Base-by-base conservation (phyloP, 1,140 invertebrate genomes). In the Drosophila sp. region DNA sequence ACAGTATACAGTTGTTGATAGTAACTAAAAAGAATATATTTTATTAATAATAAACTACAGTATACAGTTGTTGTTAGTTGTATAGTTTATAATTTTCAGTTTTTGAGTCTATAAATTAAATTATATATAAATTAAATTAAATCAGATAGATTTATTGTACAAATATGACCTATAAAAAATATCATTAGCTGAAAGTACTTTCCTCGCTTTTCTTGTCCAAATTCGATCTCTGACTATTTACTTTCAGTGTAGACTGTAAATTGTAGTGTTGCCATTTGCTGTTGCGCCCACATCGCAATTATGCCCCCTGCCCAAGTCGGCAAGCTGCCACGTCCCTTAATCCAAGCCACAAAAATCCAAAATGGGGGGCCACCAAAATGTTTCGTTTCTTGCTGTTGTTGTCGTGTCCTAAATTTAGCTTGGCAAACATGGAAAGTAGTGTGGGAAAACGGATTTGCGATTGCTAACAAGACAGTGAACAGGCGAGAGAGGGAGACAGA, bases 381-480 rank as follows among this genome's bases (percentile, higher is more conserved):
- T 57, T 58, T 1, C 21, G 1, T 21, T 21, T 4, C 1, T 21
- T 21, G 21, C 21, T 21, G 27, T 32, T 61, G 43, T 38, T 72
- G 61, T 51, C 29, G 45, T 72, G 69, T 59, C 62, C 70, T 72
- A 72, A 72, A 72, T 72, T 67, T 59, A 72, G 40, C 54, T 54
- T 59, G 41, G 66, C 50, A 63, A 63, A 63, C 40, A 63, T 29
- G 51, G 40, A 11, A 21, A 21, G 34, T 36, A 7, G 43, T 4
- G 34, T 13, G 53, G 18, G 16, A 6, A 72, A 67, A 67, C 46
- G 46, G 63, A 72, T 67, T 67, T 59, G 54, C 18, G 46, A 53
- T 34, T 53, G 48, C 48, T 14, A 64, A 58, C 62, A 56, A 51
- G 11, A 51, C 43, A 56, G 45, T 51, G 57, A 53, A 56, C 27